Conservation (phyloP, 2,888 invertebrate genomes). For the Odontothrips loti region DNA sequence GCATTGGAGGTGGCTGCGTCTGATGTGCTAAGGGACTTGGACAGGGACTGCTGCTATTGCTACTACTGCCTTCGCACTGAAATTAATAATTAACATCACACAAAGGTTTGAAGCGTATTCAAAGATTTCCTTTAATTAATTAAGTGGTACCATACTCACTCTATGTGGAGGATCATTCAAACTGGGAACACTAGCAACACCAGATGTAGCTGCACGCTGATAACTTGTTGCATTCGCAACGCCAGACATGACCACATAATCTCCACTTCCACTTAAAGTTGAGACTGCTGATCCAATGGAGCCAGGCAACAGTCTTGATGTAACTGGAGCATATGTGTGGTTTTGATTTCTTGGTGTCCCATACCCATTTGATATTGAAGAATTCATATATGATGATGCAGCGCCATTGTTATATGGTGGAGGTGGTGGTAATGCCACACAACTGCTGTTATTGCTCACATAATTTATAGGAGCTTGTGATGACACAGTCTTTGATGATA, state of each 20-base stretch:
- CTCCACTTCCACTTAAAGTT: constrained; percentile 32
- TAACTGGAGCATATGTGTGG: neutral
- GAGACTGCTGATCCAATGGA: neutral
- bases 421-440: neutral
- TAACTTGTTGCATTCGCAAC: constrained; percentile 38
- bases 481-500: neutral
- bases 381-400: neutral
- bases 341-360: neutral
- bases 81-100: neutral
- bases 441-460: neutral
- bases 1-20: constrained; percentile 36
- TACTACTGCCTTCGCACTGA: neutral
- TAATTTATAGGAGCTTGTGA: constrained; percentile 7
- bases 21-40: neutral
- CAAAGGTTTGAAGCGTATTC: neutral
- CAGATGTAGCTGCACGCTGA: constrained; percentile 38
- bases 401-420: constrained; percentile 1
- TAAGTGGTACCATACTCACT: neutral
- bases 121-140: neutral
- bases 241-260: constrained; percentile 36
- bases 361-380: neutral
- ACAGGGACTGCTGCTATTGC: neutral
- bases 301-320: neutral
- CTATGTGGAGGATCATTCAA: neutral
- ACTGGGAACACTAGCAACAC: constrained; percentile 36